phyloP scores from a whole-genome alignment of 2,888 invertebrate species.

The Omphaloscelis lunosa region DNA sequence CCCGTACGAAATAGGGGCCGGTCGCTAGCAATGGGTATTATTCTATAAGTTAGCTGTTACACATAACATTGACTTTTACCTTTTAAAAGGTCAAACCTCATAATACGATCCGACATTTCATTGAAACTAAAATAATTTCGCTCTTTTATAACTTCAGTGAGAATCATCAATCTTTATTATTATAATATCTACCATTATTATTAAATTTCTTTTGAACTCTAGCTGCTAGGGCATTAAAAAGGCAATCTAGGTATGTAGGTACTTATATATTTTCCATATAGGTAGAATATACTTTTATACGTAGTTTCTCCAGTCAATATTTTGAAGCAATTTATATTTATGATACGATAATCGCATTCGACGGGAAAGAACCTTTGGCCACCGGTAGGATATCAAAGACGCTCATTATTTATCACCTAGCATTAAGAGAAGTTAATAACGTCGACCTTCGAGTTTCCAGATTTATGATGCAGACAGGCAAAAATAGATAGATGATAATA shows the following conservation, averaged over 20 bases:
- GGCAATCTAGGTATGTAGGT: background rate
- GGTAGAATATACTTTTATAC: conserved; percentile 1
- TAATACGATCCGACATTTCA: background rate
- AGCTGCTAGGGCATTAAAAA: background rate
- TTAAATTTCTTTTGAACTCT: conserved; percentile 31
- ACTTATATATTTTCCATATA: background rate
- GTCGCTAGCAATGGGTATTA: background rate
- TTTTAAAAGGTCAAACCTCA: background rate
- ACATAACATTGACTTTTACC: background rate
- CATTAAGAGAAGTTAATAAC: background rate
- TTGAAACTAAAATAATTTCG: conserved; percentile 18
- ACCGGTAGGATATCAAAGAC: conserved; percentile 5
- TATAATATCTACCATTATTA: conserved; percentile 18
- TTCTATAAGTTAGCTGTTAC: background rate
- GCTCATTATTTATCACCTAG: background rate
- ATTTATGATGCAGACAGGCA: too few relatives aligned
- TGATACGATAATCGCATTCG: conserved; percentile 6
- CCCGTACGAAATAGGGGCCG: too few relatives aligned
- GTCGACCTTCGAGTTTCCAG: background rate
- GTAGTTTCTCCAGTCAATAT: conserved; percentile 6
- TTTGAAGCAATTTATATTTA: conserved; percentile 51
- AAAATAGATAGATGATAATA: too few relatives aligned
- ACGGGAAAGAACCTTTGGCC: background rate
- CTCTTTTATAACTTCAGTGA: background rate
- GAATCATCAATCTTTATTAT: conserved; percentile 51